These are phyloP conservation scores for Nesogale talazaci DNA, from an alignment of 2,113 vertebrate species.

Conservation along the genomic window DNA sequence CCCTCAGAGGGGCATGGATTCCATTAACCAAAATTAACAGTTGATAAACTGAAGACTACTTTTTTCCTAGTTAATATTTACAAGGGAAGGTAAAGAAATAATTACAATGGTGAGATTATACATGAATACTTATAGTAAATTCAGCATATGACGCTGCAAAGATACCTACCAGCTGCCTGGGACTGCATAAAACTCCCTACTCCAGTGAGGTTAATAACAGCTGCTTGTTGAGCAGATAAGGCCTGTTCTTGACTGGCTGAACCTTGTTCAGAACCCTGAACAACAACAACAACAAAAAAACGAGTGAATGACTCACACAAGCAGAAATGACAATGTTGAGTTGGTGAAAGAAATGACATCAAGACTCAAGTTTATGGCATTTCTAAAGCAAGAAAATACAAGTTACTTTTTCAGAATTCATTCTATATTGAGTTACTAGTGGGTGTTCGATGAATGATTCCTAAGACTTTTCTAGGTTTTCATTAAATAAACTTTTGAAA, in stretches of 20 bases:
- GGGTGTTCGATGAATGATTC: neutral
- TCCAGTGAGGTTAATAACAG: constrained; percentile 95
- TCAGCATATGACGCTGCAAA: constrained; percentile 60
- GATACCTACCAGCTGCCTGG: constrained; percentile 90
- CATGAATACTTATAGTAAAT: constrained; percentile 27
- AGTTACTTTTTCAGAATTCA: neutral
- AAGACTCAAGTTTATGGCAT: neutral
- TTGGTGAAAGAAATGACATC: neutral
- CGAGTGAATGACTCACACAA: constrained; percentile 58
- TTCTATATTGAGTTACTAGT: neutral
- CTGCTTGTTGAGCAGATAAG: constrained; percentile 94
- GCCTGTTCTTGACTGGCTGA: constrained; percentile 90
- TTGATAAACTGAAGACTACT: constrained; percentile 24
- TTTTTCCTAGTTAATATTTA: constrained; percentile 3
- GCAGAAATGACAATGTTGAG: neutral
- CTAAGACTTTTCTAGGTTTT: neutral
- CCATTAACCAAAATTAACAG: constrained; percentile 6
- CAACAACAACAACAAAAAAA: constrained; percentile 77
- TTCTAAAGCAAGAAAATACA: neutral
- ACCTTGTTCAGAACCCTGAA: constrained; percentile 91
- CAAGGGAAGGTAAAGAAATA: neutral
- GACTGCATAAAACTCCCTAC: constrained; percentile 95
- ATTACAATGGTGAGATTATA: neutral
- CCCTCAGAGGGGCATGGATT: neutral
- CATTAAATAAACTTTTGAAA: neutral